phyloP scores from a whole-genome alignment of 2,888 invertebrate genomes.

The Monoplex corrugatus region DNA sequence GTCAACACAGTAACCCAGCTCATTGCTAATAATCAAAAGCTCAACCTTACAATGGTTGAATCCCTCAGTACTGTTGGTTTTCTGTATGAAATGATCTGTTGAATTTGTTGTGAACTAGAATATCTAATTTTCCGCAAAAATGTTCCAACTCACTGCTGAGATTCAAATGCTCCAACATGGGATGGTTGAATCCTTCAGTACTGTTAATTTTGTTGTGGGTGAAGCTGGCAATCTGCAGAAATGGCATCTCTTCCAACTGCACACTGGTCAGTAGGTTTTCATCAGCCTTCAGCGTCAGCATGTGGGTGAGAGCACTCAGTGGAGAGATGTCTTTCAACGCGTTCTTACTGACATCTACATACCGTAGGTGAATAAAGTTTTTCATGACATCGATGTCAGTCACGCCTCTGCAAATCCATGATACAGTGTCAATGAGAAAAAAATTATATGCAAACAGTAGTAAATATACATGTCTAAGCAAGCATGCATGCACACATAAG shows the following conservation, averaged over 20 bases:
- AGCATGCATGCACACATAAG: background rate
- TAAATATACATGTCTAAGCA: background rate
- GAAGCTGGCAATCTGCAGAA: constrained; percentile 79
- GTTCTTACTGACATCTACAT: constrained; percentile 80
- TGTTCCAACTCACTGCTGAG: constrained; percentile 78
- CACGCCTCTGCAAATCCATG: constrained; percentile 80
- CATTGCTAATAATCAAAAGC: too few relatives aligned
- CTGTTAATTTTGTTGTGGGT: constrained; percentile 79
- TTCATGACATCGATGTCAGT: constrained; percentile 78
- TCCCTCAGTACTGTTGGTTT: too few relatives aligned
- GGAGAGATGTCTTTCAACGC: constrained; percentile 78
- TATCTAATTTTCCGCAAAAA: too few relatives aligned
- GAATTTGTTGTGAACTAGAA: too few relatives aligned
- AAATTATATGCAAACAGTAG: background rate
- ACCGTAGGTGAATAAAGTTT: constrained; percentile 81
- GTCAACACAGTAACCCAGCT: too few relatives aligned
- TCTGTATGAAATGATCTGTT: too few relatives aligned
- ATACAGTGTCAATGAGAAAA: background rate
- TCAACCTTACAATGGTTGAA: too few relatives aligned
- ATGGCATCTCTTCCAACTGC: constrained; percentile 79
- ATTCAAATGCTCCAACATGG: constrained; percentile 79
- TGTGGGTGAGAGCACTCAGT: constrained; percentile 78
- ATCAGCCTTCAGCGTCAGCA: constrained; percentile 80
- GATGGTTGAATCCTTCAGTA: constrained; percentile 80
- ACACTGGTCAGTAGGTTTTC: constrained; percentile 77